Evolutionary conservation across 2,113 vertebrate genomes (phyloP), one percentile per base, ranked within the genome.

Genomic region (Accipiter cooperii): DNA sequence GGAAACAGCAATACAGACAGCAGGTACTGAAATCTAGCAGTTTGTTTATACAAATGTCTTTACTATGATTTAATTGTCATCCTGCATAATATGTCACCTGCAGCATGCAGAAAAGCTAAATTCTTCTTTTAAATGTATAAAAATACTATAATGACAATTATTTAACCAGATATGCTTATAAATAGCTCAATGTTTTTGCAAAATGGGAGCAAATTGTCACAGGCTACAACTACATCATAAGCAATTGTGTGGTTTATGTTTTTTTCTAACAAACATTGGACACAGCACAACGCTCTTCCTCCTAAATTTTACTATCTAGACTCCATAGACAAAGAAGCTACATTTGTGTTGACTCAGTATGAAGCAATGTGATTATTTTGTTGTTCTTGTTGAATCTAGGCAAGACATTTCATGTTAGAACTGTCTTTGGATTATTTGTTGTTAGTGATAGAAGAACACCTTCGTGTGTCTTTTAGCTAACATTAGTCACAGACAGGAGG

Each of bases 391-490:
- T 89, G 78, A 90, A 93, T 36, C 44, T 76, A 90, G 82, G 85
- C 84, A 96, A 91, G 65, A 77, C n/a, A 63, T 82, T 95, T 96
- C 66, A 58, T 69, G 87, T 93, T 89, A 75, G 61, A 93, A 71
- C 76, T 96, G 80, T 92, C 80, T 96, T 87, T 73, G 81, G 18
- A 83, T 85, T 89, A 84, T 87, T 93, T 96, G 65, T 84, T 94
- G 66, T 79, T 92, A 70, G 81, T 69, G 89, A 95, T 46, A 88
- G 93, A 55, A 82, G 69, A 95, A 94, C 66, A 95, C 66, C 75
- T 94, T 85, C 0, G 46, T 24, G 5, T 73, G 46, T 89, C 74
- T 91, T 95, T 93, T 87, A 95, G 74, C 49, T 91, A 89, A 89
- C 84, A 46, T 91, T 89, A 96, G 89, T 94, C 89, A 93, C 92